These are phyloP conservation scores for Gymnocypris eckloni DNA, from an alignment of 2,797 vertebrate genomes.

Conservation along the genomic window DNA sequence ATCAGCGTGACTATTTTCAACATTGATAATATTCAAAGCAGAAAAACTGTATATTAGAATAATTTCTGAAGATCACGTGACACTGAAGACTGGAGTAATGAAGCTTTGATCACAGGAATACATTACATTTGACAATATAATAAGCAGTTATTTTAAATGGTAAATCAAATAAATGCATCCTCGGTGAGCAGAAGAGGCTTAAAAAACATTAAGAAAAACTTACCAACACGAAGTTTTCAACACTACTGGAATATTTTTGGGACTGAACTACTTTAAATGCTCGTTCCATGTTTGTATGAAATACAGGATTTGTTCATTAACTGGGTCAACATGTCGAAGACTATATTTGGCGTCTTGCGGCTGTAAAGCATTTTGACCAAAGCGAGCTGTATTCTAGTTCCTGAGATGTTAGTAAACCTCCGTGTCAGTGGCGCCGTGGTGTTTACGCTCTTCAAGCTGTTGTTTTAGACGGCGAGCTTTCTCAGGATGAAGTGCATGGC, in stretches of 20 bases:
- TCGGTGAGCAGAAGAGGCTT: not conserved
- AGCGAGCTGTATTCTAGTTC: not conserved
- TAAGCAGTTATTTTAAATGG: not conserved
- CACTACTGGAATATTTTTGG: not conserved
- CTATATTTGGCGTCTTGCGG: not conserved
- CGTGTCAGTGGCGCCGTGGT: slow-evolving; percentile 5
- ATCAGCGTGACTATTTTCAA: too few species aligned
- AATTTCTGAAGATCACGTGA: not conserved
- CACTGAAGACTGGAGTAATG: not conserved
- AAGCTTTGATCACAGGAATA: not conserved
- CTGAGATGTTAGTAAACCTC: slow-evolving; percentile 11
- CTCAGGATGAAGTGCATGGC: not conserved
- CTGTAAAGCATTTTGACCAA: not conserved
- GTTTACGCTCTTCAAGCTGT: slow-evolving; percentile 10
- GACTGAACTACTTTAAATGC: too few species aligned
- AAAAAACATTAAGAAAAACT: not conserved
- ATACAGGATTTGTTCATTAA: not conserved
- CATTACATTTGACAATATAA: not conserved
- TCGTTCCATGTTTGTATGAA: not conserved
- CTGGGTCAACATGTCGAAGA: not conserved
- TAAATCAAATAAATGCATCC: too few species aligned
- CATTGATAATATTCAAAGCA: not conserved
- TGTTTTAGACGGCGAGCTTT: not conserved
- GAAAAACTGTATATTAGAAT: not conserved
- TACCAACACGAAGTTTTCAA: not conserved